Base-by-base conservation (phyloP, 2,797 vertebrate genomes). In the Rhabdomys pumilio region DNA sequence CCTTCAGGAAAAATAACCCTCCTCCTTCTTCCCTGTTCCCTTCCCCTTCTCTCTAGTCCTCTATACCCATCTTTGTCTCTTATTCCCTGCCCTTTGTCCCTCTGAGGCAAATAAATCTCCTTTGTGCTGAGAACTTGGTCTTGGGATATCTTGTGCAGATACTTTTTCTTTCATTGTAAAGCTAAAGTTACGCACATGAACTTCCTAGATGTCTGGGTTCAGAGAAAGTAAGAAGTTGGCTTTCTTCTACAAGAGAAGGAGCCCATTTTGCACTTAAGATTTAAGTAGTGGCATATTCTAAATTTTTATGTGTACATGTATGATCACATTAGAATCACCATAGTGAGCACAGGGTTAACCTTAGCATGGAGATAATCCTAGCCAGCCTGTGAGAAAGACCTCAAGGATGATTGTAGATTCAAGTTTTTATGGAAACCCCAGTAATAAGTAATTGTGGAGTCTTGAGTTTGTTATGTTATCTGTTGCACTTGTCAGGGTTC, bases 171-270 rank as follows among this genome's bases (percentile, higher is more conserved):
- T 29, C 13, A 31, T 47, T 47, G 44, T 44, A 85, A 82, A 91
- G 38, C 15, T 76, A 63, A 90, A 38, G 26, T 85, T 67, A 47
- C 65, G 53, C 50, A 50, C 72, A 47, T 24, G 29, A 76, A 89
- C 20, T 95, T 93, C 69, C 34, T 89, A 90, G 72, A 34, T 90
- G 31, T 67, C 9, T n/a, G 9, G 34, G 50, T 92, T 47, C 75
- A 86, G 69, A 69, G 75, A 80, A 95, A 81, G 47, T 26, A 90
- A 88, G 73, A 79, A 47, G 22, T 91, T 91, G 65, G 20, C n/a
- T 31, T 89, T 94, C 91, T 53, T 55, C 34, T 90, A 7, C 83
- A 61, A 9, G 44, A 20, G 59, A 63, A 76, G 29, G 20, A 2
- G 6, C 38, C 24, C 34, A 7, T 38, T 41, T 77, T 34, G 26